Evolutionary conservation across 2,797 vertebrate genomes (phyloP).

Genomic region (Galago senegalensis): DNA sequence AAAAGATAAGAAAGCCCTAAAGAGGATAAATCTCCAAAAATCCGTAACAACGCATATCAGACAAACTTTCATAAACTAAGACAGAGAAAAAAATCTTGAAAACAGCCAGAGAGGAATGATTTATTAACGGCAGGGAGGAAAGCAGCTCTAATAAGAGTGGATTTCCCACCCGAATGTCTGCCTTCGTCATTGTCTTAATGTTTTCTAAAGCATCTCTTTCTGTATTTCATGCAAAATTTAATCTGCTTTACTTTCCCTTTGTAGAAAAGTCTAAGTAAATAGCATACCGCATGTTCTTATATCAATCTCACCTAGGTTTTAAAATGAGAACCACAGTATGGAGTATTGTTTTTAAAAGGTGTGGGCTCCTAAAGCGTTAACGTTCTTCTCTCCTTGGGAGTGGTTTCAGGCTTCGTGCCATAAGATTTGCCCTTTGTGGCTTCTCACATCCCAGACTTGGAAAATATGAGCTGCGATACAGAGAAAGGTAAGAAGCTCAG

Average conservation of each 20-base stretch:
- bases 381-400: conserved; percentile 82
- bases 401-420: conserved; percentile 88
- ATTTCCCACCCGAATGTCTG: conserved; percentile 36
- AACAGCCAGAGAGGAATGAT: conserved; percentile 33
- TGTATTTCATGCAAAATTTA: conserved; percentile 8
- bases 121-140: not conserved
- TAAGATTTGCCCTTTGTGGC: conserved; percentile 89
- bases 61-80: conserved; percentile 21
- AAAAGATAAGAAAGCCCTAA: conserved; percentile 48
- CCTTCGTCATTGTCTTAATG: conserved; percentile 28
- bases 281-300: not conserved
- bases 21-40: not conserved
- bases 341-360: conserved; percentile 29
- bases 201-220: not conserved
- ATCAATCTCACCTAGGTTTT: not conserved
- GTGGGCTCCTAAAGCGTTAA: conserved; percentile 87
- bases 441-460: conserved; percentile 90
- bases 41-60: not conserved
- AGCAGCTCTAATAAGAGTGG: not conserved
- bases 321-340: not conserved
- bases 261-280: not conserved
- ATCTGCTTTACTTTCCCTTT: not conserved
- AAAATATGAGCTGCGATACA: conserved; percentile 90
- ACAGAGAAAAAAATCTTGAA: conserved; percentile 42
- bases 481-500: conserved; percentile 92